These are phyloP conservation scores for Orientallactaga bullata DNA, from an alignment of 2,113 vertebrate species.

Conservation along the genomic window DNA sequence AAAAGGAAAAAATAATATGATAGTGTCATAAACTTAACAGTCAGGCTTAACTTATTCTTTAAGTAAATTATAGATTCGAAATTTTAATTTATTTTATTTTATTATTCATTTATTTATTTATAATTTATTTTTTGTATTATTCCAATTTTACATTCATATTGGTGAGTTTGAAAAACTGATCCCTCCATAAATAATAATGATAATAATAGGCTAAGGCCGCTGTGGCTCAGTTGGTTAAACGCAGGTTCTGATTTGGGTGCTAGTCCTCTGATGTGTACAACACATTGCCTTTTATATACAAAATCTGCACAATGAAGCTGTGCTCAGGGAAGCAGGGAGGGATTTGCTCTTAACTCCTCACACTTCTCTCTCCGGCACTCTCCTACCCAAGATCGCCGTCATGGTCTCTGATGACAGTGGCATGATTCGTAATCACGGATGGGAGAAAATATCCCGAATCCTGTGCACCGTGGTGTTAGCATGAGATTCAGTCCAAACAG, in stretches of 20 bases:
- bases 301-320: not conserved
- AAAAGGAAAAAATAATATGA: constrained; percentile 35
- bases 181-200: not conserved
- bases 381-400: not conserved
- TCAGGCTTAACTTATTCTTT: constrained; percentile 61
- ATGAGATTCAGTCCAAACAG: not conserved
- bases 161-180: constrained; percentile 45
- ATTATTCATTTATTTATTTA: too few relatives aligned
- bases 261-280: not conserved
- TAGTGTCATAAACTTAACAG: constrained; percentile 33
- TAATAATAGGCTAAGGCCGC: constrained; percentile 28
- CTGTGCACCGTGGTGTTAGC: not conserved
- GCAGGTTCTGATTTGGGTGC: not conserved
- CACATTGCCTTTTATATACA: not conserved
- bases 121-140: too few relatives aligned
- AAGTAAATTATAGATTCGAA: constrained; percentile 43
- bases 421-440: constrained; percentile 2
- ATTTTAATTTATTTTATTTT: too few relatives aligned
- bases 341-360: constrained; percentile 5
- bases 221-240: constrained; percentile 28
- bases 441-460: constrained; percentile 49
- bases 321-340: not conserved
- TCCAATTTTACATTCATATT: too few relatives aligned
- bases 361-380: not conserved
- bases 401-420: constrained; percentile 7